A percentile compares a stretch with the other conserved stretches of the same genome.
These are phyloP conservation scores for Sandelia bainsii DNA, from an alignment of 2,797 vertebrate genomes.

Conservation along the genomic window DNA sequence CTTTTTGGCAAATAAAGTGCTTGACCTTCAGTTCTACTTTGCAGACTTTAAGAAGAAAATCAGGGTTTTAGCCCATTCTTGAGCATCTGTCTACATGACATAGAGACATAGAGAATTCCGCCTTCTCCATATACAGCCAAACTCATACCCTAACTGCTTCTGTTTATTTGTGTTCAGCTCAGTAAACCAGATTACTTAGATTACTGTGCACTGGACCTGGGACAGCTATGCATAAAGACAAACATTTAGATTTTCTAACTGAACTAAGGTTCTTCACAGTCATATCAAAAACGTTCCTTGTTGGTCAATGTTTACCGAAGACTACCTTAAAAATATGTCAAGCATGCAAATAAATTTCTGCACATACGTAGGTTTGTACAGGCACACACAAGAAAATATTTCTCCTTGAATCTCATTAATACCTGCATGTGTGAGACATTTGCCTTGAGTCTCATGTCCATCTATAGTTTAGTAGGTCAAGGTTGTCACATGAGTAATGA, in stretches of 20 bases:
- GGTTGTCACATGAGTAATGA: conserved; percentile 60
- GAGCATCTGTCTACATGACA: conserved; percentile 12
- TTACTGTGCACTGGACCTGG: conserved; percentile 48
- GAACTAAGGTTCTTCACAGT: conserved; percentile 47
- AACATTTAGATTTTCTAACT: conserved; percentile 60
- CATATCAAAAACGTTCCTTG: conserved; percentile 47
- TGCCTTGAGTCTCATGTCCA: conserved; percentile 32
- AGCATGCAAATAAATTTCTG: conserved; percentile 29
- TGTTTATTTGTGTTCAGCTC: conserved; percentile 60
- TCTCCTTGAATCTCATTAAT: conserved; percentile 5
- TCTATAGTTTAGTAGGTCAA: conserved; percentile 64
- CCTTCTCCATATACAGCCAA: conserved; percentile 30
- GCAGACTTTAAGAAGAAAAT: neutral
- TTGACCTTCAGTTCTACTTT: conserved; percentile 6
- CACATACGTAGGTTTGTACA: conserved; percentile 17
- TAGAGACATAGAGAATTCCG: conserved; percentile 5
- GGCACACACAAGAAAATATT: conserved; percentile 8
- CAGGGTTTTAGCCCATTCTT: conserved; percentile 3
- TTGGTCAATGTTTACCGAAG: conserved; percentile 39
- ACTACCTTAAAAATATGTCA: conserved; percentile 45
- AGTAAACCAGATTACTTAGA: conserved; percentile 61
- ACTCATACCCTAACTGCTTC: conserved; percentile 39
- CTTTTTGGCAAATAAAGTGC: neutral
- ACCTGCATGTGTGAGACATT: conserved; percentile 33
- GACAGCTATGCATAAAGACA: conserved; percentile 61